A percentile compares a stretch with the other conserved stretches of the same genome.
These are phyloP conservation scores for Alosa alosa DNA, from an alignment of 2,113 vertebrate species.

Conservation along the genomic window DNA sequence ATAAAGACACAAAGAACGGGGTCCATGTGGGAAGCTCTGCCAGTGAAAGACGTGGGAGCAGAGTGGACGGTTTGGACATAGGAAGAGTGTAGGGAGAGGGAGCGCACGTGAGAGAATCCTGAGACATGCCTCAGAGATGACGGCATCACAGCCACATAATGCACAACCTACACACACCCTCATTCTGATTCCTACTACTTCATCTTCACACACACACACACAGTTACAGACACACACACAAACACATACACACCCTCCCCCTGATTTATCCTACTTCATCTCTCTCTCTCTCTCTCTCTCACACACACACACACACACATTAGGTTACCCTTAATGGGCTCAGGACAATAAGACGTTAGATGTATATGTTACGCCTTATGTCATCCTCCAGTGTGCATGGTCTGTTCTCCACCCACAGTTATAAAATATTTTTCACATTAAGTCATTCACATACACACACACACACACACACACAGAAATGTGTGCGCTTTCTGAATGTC, in stretches of 20 bases:
- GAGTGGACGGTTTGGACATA: neutral
- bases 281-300: neutral
- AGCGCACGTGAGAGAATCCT: slow-evolving; percentile 24
- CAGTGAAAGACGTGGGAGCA: neutral
- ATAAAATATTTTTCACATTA: neutral
- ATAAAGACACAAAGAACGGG: neutral
- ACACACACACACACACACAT: neutral
- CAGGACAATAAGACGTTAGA: neutral
- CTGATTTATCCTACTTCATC: neutral
- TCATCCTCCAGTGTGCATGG: neutral
- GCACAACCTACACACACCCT: slow-evolving; percentile 21
- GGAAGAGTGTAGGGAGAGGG: slow-evolving; percentile 24
- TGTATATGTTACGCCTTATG: neutral
- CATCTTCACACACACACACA: neutral
- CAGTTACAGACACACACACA: slow-evolving; percentile 6
- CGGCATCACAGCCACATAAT: slow-evolving; percentile 31
- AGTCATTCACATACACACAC: slow-evolving; percentile 4
- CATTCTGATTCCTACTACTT: slow-evolving; percentile 15
- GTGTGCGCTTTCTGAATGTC: neutral
- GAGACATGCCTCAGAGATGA: slow-evolving; percentile 47
- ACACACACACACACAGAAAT: neutral
- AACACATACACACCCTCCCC: neutral
- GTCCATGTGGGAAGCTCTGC: neutral
- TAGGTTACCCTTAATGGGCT: neutral
- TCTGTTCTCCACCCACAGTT: neutral